Evolutionary conservation across 92 coral and sea anemone species (phyloP), one percentile per base, ranked within the genome.

Genomic region (Chrysogorgia sp.): DNA sequence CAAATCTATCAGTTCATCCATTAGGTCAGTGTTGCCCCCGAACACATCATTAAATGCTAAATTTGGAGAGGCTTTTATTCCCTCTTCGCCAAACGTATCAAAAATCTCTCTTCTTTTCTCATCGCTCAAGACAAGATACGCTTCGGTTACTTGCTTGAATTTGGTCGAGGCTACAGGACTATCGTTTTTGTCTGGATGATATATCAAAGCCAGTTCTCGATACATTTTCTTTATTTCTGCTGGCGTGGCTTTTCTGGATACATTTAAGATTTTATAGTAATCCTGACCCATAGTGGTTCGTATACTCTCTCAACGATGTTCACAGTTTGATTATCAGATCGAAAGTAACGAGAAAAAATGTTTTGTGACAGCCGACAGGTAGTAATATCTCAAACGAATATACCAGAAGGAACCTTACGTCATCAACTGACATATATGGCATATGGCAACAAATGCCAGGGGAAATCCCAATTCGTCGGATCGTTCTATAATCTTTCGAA

Each of bases 141-240:
- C 99, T 64, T 96, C 99, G 13, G 97, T 90, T 30, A 96, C 82
- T 62, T 96, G 96, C 58, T 91, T 96, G 79, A 96, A 96, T 71
- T 87, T 89, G 40, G 88, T 92, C 59, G 92, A 91, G n/a, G 99
- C 99, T 64, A 85, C 96, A 45, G 96, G 88, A 60, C 86, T 80
- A 34, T 92, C 92, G 86, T 96, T 96, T 74, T 88, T 96, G 74
- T 96, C 99, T 23, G 99, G 99, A 35, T 94, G 98, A 59, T 67
- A 94, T 70, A 89, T 91, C 21, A 94, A 81, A 49, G 98, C 98
- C 89, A 90, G 71, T 67, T 91, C 86, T 63, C 91, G 83, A 80
- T 94, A 94, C 72, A 90, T 92, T 79, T 94, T 94, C 80, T 92
- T 90, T 45, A 94, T 81, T 50, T 91, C 98, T 53, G 91, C 92